Evolutionary conservation across 30 jellyfish, hydroid and myxozoan genomes (phyloP), one percentile per base, ranked within the genome.

Genomic region (Pseudorhiza aurosa): DNA sequence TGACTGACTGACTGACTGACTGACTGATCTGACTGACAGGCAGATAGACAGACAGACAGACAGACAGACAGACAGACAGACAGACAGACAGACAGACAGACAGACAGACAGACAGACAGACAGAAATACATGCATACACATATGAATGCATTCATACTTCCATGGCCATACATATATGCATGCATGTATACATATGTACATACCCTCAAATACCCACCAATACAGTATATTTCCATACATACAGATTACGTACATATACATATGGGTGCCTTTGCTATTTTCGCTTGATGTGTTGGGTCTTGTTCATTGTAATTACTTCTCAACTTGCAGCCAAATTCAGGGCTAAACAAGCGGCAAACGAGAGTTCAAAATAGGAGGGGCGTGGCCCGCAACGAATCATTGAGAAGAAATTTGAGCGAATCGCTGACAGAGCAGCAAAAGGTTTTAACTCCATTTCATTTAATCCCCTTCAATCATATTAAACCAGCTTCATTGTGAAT

Each of bases 351-450:
- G 27, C 33, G 25, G 14, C 69, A 74, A 6, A 32, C 29, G 62
- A 77, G 46, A 28, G 31, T 30, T 0, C 81, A 40, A 5, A 11
- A 6, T 35, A 60, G 47, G 2, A 31, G 40, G 46, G 7, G 44
- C 19, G 29, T n/a, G 35, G 72, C 37, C 50, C 22, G 84, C 65
- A 80, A 64, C 26, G 74, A 60, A 7, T 53, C 64, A 2, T 24
- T 51, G 42, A 21, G 57, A 1, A 45, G 77, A 30, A 44, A 67
- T 43, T 60, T 65, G 27, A 65, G 91, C 31, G 91, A 80, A 12
- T 64, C 91, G 6, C 42, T 80, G 39, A 80, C 91, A 2, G 82
- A 80, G 42, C 84, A 80, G 45, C 91, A 80, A 39, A 51, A 65
- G 77, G 91, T 80, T n/a, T 43, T 53, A 12, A 4, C 19, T 14